Conservation (phyloP, 1,140 invertebrate genomes). For the Battus philenor region DNA sequence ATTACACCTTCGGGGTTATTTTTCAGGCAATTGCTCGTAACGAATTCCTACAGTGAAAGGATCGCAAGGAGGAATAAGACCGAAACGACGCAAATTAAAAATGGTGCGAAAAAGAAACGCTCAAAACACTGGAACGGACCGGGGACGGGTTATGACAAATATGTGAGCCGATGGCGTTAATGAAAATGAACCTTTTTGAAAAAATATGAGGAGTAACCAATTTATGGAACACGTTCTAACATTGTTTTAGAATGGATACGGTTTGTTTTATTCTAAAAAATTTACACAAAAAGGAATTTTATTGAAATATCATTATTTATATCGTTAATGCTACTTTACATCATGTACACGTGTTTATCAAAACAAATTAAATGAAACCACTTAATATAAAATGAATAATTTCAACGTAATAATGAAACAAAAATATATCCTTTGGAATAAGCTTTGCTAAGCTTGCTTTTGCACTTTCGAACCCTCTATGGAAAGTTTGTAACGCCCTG, state of each 20-base stretch:
- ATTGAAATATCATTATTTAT: too few species aligned
- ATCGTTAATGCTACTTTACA: too few species aligned
- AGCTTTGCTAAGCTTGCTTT: too few species aligned
- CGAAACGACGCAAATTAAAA: slow-evolving; percentile 68
- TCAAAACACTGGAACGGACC: slow-evolving; percentile 24
- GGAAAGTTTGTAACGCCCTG: too few species aligned
- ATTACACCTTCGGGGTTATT: slow-evolving; percentile 15
- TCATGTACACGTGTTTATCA: too few species aligned
- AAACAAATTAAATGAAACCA: too few species aligned
- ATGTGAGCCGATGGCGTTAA: slow-evolving; percentile 71
- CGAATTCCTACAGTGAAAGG: slow-evolving; percentile 34
- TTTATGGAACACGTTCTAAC: slow-evolving; percentile 28
- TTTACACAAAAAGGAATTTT: too few species aligned
- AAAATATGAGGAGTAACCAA: slow-evolving; percentile 38
- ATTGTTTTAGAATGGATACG: slow-evolving; percentile 22
- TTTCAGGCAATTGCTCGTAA: slow-evolving; percentile 25
- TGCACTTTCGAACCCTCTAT: too few species aligned
- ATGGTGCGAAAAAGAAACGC: slow-evolving; percentile 58
- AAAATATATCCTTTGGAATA: too few species aligned
- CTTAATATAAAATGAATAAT: too few species aligned
- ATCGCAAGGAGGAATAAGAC: slow-evolving; percentile 54
- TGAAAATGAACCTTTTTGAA: slow-evolving; percentile 66
- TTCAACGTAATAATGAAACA: too few species aligned
- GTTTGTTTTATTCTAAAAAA: slow-evolving; percentile 8
- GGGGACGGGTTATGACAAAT: slow-evolving; percentile 69